These are phyloP conservation scores for Galaxea fascicularis DNA, from an alignment of 92 coral and sea anemone genomes.

Conservation along the genomic window DNA sequence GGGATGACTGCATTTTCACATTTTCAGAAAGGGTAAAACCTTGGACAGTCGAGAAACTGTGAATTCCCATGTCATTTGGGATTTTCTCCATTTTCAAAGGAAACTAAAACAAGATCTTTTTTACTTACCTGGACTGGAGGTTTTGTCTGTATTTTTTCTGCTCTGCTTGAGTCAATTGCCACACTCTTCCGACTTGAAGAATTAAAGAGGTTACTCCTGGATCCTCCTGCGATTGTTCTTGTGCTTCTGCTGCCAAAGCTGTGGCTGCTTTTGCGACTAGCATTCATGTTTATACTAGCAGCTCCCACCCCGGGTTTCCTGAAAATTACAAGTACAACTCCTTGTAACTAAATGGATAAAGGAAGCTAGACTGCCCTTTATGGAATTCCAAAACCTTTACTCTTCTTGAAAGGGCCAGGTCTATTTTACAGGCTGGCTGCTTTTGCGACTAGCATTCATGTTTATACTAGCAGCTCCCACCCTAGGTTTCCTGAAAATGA, in stretches of 20 bases:
- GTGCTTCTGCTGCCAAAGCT: slow-evolving; percentile 90
- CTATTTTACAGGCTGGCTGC: too few relatives aligned
- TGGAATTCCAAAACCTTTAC: neutral
- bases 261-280: slow-evolving; percentile 98
- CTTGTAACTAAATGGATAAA: neutral
- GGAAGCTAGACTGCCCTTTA: neutral
- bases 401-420: too few relatives aligned
- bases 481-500: slow-evolving; percentile 64
- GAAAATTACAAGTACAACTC: neutral
- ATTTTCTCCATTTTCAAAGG: neutral
- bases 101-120: neutral
- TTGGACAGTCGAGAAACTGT: too few relatives aligned
- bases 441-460: slow-evolving; percentile 88
- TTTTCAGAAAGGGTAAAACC: too few relatives aligned
- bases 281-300: slow-evolving; percentile 63
- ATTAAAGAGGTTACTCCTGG: slow-evolving; percentile 90
- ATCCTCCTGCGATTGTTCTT: slow-evolving; percentile 82
- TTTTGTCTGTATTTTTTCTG: slow-evolving; percentile 77
- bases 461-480: slow-evolving; percentile 43
- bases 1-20: neutral
- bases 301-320: slow-evolving; percentile 69
- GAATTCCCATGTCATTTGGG: too few relatives aligned
- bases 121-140: slow-evolving; percentile 91
- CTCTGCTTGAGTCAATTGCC: slow-evolving; percentile 80
- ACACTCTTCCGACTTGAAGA: slow-evolving; percentile 92